These are phyloP conservation scores for Plagodis dolabraria DNA, from an alignment of 2,888 invertebrate species.

Conservation along the genomic window DNA sequence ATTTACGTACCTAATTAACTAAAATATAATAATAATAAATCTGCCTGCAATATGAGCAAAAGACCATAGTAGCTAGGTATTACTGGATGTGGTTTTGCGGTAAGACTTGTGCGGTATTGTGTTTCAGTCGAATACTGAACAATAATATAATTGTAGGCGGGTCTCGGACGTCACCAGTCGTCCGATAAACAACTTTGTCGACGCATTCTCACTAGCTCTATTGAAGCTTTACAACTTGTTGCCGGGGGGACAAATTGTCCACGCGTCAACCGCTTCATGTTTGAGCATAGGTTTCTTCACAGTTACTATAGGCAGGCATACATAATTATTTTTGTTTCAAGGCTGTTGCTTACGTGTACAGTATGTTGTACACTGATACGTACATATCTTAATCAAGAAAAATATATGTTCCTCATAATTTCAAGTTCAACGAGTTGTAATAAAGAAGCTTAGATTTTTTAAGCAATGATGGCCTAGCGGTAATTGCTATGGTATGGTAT, in stretches of 20 bases:
- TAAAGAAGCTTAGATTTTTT: too few relatives aligned
- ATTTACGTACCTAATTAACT: too few relatives aligned
- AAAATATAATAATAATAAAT: not conserved
- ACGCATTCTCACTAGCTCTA: constrained; percentile 42
- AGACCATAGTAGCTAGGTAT: not conserved
- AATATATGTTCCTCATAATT: not conserved
- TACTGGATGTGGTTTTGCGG: constrained; percentile 19
- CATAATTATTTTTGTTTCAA: constrained; percentile 8
- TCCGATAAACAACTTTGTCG: constrained; percentile 40
- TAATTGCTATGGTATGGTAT: too few relatives aligned
- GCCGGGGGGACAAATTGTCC: constrained; percentile 8
- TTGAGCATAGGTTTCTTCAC: constrained; percentile 2
- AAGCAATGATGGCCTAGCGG: too few relatives aligned
- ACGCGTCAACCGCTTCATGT: constrained; percentile 5
- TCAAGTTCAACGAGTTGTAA: too few relatives aligned
- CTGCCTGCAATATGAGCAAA: constrained; percentile 1
- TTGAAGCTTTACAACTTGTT: constrained; percentile 19
- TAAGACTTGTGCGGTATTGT: constrained; percentile 3
- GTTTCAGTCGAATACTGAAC: constrained; percentile 32
- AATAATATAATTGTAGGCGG: constrained; percentile 51
- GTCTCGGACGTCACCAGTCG: constrained; percentile 56
- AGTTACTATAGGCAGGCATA: too few relatives aligned
- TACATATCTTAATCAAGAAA: not conserved
- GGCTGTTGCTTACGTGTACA: constrained; percentile 9
- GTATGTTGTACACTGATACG: too few relatives aligned